These are phyloP conservation scores for Aldrovandia affinis DNA, from an alignment of 2,797 vertebrate genomes.

Conservation along the genomic window DNA sequence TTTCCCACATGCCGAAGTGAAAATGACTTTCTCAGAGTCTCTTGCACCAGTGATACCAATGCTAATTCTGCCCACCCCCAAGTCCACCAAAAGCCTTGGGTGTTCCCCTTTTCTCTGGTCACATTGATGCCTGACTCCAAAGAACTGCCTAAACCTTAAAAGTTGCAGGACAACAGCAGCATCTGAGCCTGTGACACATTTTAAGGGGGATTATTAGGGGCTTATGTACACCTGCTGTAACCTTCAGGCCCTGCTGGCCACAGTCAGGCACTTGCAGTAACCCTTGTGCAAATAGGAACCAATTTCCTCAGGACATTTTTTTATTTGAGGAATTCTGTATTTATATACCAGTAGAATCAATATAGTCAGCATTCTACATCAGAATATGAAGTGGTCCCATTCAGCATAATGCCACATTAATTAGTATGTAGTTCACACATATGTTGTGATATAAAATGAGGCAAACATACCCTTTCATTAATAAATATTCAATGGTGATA, in stretches of 20 bases:
- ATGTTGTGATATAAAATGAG: too few relatives aligned
- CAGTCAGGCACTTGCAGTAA: background rate
- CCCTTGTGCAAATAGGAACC: background rate
- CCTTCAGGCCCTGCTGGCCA: background rate
- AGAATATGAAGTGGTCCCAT: background rate
- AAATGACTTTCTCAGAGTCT: slow-evolving; percentile 54
- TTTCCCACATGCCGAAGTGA: slow-evolving; percentile 45
- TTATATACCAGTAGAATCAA: background rate
- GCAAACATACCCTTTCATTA: background rate
- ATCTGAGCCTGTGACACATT: slow-evolving; percentile 33
- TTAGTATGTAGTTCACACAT: too few relatives aligned
- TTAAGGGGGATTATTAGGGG: background rate
- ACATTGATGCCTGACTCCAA: background rate
- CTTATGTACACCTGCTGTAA: slow-evolving; percentile 4
- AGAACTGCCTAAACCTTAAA: slow-evolving; percentile 38
- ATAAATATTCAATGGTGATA: background rate
- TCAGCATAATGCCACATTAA: background rate
- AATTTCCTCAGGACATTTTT: background rate
- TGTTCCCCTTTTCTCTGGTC: slow-evolving; percentile 40
- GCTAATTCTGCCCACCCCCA: slow-evolving; percentile 52
- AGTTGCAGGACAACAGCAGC: slow-evolving; percentile 36
- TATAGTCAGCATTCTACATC: background rate
- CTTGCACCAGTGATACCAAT: slow-evolving; percentile 32
- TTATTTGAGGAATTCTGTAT: background rate
- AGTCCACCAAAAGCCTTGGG: slow-evolving; percentile 41